These are phyloP conservation scores for Mythimna impura DNA, from an alignment of 2,888 invertebrate species.

Conservation along the genomic window DNA sequence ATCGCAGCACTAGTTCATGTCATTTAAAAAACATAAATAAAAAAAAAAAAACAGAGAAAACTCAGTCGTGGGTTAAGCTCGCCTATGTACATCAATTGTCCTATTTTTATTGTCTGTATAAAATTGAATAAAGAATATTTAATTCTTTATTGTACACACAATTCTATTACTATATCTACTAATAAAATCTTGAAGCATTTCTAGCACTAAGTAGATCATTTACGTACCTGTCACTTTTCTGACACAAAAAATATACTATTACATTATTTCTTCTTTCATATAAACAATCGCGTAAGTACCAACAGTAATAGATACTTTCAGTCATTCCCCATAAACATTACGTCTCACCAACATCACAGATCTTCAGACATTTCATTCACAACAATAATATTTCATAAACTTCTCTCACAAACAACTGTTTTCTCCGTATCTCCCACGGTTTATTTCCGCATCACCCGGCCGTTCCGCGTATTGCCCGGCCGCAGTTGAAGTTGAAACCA, in stretches of 20 bases:
- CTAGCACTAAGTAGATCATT: neutral
- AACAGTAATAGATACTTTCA: neutral
- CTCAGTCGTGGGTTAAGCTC: no score
- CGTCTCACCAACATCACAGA: slow-evolving; percentile 23
- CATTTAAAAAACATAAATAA: no score
- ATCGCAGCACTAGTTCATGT: no score
- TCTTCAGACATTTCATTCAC: slow-evolving; percentile 25
- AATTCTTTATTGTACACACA: no score
- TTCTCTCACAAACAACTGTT: slow-evolving; percentile 26
- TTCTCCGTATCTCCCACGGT: slow-evolving; percentile 65
- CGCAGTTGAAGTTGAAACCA: slow-evolving; percentile 33
- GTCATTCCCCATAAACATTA: neutral
- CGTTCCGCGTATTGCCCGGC: slow-evolving; percentile 57
- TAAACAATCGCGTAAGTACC: neutral
- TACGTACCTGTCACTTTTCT: neutral
- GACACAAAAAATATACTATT: neutral
- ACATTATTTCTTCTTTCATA: neutral
- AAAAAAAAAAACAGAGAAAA: no score
- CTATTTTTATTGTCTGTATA: no score
- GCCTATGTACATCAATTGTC: no score
- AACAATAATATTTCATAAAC: slow-evolving; percentile 46
- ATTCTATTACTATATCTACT: no score
- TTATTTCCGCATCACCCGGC: slow-evolving; percentile 57
- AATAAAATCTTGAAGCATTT: neutral
- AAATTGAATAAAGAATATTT: no score